Conservation (phyloP, 2,888 invertebrate species). For the Drosophila infuscata region DNA sequence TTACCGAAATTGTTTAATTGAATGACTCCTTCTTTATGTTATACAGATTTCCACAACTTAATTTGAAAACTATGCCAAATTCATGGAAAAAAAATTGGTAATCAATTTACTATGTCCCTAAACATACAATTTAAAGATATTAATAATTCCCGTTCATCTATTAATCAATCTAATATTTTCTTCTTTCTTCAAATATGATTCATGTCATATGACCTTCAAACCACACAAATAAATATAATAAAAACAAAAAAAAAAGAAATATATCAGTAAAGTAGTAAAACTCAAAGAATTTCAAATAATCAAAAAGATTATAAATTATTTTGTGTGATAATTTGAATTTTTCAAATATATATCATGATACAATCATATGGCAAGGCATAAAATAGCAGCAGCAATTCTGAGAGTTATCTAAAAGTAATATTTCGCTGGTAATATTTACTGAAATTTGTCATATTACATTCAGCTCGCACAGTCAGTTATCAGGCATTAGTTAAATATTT, state of each 20-base stretch:
- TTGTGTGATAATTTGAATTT: not conserved
- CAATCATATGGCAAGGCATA: not conserved
- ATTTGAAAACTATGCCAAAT: not conserved
- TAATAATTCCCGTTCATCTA: not conserved
- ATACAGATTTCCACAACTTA: not conserved
- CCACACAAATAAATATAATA: not conserved
- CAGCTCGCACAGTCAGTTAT: slow-evolving; percentile 24
- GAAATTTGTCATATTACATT: slow-evolving; percentile 26
- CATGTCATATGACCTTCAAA: slow-evolving; percentile 18
- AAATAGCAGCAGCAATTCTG: not conserved
- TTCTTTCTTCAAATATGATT: not conserved
- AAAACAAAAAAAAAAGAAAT: not conserved
- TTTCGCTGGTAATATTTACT: not conserved
- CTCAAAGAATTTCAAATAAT: not conserved
- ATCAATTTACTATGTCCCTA: not conserved
- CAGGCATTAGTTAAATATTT: slow-evolving; percentile 48
- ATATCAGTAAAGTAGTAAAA: not conserved
- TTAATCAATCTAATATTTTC: not conserved
- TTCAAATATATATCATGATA: not conserved
- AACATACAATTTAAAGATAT: not conserved
- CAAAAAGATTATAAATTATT: not conserved
- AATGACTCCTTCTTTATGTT: not conserved
- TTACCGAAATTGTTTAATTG: not conserved
- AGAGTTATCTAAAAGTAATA: not conserved
- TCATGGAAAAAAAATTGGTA: not conserved